These are phyloP conservation scores for Stenurella melanura DNA, from an alignment of 2,888 invertebrate genomes.

Conservation along the genomic window DNA sequence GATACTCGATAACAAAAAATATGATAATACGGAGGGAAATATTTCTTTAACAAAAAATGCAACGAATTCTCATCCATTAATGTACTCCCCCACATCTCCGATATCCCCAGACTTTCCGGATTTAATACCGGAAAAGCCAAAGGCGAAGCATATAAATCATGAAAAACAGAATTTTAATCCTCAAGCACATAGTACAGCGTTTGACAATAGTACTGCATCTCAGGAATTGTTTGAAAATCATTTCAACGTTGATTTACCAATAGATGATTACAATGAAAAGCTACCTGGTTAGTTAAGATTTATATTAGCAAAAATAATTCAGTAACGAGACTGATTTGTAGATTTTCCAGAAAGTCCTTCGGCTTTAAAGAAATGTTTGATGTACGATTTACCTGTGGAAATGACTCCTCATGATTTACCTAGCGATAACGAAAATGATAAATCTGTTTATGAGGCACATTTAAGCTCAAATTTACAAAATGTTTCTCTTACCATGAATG, in stretches of 20 bases:
- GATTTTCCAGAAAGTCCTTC: constrained; percentile 78
- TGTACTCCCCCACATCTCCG: constrained; percentile 68
- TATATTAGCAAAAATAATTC: neutral
- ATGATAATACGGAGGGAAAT: constrained; percentile 44
- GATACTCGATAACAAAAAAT: constrained; percentile 51
- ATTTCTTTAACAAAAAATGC: constrained; percentile 62
- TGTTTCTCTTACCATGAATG: constrained; percentile 73
- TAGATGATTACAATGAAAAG: constrained; percentile 65
- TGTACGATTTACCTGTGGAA: constrained; percentile 77
- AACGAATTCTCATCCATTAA: constrained; percentile 72
- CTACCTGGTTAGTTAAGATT: constrained; percentile 62
- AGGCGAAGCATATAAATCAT: constrained; percentile 58
- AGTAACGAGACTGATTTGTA: constrained; percentile 47
- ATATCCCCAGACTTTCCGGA: constrained; percentile 70
- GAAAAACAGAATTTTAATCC: constrained; percentile 65
- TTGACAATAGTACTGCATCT: constrained; percentile 57
- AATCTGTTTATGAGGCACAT: constrained; percentile 74
- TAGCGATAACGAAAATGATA: constrained; percentile 74
- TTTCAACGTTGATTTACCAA: constrained; percentile 61
- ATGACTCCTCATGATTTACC: constrained; percentile 70
- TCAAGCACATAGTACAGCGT: constrained; percentile 66
- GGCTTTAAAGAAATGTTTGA: constrained; percentile 74
- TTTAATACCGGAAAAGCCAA: constrained; percentile 69
- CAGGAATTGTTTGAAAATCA: constrained; percentile 61
- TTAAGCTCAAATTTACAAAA: constrained; percentile 74